Base-by-base conservation (phyloP, 2,113 vertebrate genomes). In the Fulmarus glacialis region DNA sequence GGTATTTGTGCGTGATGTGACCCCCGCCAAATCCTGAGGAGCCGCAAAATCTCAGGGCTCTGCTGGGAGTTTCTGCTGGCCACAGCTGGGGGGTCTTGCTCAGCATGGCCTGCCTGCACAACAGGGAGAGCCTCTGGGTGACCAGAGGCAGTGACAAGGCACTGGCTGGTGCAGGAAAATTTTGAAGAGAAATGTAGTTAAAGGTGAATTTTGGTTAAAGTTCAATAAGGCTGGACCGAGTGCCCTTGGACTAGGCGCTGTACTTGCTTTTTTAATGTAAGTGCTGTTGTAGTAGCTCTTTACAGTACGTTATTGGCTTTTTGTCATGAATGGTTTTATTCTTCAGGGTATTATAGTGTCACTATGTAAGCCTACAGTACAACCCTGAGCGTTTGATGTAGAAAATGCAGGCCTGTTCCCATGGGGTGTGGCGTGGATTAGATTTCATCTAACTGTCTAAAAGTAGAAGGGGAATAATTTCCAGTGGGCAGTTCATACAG, bases 1-100 rank as follows among this genome's bases (percentile, higher is more conserved):
- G 1, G 4, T 21, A 4, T 53, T 30, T 30, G n/a, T 42, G 30
- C 14, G 1, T 40, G 13, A 24, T 2, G 1, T 8, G 20, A 36
- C 10, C 36, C 16, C 14, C 0, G 0, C 7, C 8, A 9, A 12
- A 4, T 40, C 24, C 15, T 32, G 24, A 42, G 12, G 24, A 42
- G 55, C 23, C 4, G n/a, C 20, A 26, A 29, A 36, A 47, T 24
- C 8, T 12, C 19, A 8, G n/a, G 3, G 3, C 32, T 55, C 8
- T 26, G 21, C 6, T 6, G 9, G 14, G 15, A 4, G 4, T 20
- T 30, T 26, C 59, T 53, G 30, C 40, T 36, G 30, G 17, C 67
- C 29, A 8, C 1, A 3, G 1, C 18, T 30, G 3, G 9, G 20
- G 45, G 6, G 8, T 45, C 34, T 26, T n/a, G 43, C 16, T 40